These are phyloP conservation scores for Pocota personata DNA, from an alignment of 2,888 invertebrate genomes.

Conservation along the genomic window DNA sequence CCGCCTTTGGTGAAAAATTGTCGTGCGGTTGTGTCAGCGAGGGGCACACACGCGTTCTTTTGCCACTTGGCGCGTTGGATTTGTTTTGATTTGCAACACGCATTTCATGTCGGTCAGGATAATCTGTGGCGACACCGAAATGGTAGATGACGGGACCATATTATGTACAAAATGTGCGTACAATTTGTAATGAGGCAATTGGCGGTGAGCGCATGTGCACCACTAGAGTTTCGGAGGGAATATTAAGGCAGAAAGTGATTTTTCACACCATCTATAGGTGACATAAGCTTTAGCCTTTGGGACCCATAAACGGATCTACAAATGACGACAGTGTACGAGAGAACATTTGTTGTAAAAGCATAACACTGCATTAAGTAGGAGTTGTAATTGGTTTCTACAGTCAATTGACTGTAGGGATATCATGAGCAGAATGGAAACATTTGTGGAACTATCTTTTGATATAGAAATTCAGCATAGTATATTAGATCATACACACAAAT, in stretches of 20 bases:
- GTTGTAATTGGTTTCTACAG: not conserved
- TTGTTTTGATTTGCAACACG: slow-evolving; percentile 26
- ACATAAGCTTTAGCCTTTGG: not conserved
- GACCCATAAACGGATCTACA: not conserved
- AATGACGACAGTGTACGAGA: not conserved
- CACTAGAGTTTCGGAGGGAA: not conserved
- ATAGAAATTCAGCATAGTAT: no score
- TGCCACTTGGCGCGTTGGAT: slow-evolving; percentile 44
- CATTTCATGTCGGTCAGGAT: slow-evolving; percentile 23
- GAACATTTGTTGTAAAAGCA: not conserved
- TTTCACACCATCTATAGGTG: slow-evolving; percentile 11
- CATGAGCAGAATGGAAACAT: not conserved
- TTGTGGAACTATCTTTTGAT: no score
- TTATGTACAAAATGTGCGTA: not conserved
- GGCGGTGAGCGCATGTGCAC: not conserved
- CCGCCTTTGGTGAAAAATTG: slow-evolving; percentile 32
- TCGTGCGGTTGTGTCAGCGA: slow-evolving; percentile 12
- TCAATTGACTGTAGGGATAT: not conserved
- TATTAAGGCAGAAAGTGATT: not conserved
- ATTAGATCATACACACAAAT: no score
- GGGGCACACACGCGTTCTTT: slow-evolving; percentile 52
- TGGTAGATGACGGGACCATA: not conserved
- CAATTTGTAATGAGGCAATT: slow-evolving; percentile 7
- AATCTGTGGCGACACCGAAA: slow-evolving; percentile 12
- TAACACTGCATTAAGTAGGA: not conserved